These are phyloP conservation scores for Chrysopilus asiliformis DNA, from an alignment of 2,888 invertebrate species.

Conservation along the genomic window DNA sequence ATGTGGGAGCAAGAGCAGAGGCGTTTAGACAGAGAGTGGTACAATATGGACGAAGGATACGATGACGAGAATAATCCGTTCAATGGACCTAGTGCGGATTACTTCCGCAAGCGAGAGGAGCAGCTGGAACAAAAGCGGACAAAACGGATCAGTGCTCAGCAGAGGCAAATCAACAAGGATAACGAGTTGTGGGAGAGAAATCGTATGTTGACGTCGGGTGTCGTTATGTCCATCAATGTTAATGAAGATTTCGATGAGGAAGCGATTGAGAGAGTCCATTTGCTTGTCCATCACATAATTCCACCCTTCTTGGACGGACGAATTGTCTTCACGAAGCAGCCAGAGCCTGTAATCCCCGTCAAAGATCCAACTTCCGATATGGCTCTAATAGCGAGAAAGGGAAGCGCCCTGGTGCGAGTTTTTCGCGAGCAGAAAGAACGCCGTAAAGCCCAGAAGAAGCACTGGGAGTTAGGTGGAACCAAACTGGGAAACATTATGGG, in stretches of 20 bases:
- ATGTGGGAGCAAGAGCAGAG: slow-evolving; percentile 86
- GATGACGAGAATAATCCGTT: slow-evolving; percentile 91
- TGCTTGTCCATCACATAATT: slow-evolving; percentile 94
- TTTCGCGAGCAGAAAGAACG: slow-evolving; percentile 94
- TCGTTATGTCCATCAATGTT: slow-evolving; percentile 75
- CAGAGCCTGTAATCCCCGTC: slow-evolving; percentile 94
- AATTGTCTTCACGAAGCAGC: slow-evolving; percentile 98
- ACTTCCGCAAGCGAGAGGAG: slow-evolving; percentile 84
- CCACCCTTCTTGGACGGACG: slow-evolving; percentile 98
- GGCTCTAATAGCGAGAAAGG: slow-evolving; percentile 91
- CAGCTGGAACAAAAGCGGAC: slow-evolving; percentile 81
- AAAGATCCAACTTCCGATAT: slow-evolving; percentile 95
- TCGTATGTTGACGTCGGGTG: slow-evolving; percentile 90
- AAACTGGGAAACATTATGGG: slow-evolving; percentile 86
- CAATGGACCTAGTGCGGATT: slow-evolving; percentile 76
- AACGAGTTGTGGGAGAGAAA: slow-evolving; percentile 99
- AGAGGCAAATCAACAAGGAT: slow-evolving; percentile 94
- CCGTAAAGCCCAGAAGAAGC: slow-evolving; percentile 94
- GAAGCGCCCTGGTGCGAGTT: slow-evolving; percentile 76
- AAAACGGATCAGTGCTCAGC: slow-evolving; percentile 87
- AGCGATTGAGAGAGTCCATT: slow-evolving; percentile 84
- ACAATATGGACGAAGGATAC: slow-evolving; percentile 87
- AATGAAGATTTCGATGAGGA: slow-evolving; percentile 94
- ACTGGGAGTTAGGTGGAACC: slow-evolving; percentile 97
- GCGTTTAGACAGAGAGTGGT: slow-evolving; percentile 91